A percentile compares a stretch with the other conserved stretches of the same genome.
These are phyloP conservation scores for Rynchops niger DNA, from an alignment of 2,113 vertebrate species.

Conservation along the genomic window DNA sequence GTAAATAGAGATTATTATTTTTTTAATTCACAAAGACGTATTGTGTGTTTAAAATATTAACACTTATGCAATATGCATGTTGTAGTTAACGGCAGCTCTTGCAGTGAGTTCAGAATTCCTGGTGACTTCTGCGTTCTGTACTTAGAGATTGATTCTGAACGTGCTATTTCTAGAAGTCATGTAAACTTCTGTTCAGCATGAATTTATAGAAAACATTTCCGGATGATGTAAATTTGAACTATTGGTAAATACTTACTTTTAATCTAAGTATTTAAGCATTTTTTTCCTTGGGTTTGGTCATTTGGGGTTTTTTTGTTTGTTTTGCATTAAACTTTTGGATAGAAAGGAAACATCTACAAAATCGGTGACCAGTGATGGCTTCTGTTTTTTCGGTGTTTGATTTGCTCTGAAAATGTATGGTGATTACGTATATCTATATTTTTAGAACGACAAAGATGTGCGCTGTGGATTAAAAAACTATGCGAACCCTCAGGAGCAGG, in stretches of 20 bases:
- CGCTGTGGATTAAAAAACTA: conserved; percentile 92
- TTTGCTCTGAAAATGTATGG: not conserved
- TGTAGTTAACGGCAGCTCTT: not conserved
- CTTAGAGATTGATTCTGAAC: not conserved
- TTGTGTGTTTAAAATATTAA: conserved; percentile 17
- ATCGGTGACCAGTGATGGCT: not conserved
- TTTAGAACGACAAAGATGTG: conserved; percentile 87
- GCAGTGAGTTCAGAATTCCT: not conserved
- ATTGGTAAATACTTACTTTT: not conserved
- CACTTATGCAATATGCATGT: not conserved
- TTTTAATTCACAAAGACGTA: not conserved
- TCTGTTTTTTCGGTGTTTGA: not conserved
- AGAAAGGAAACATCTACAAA: not conserved
- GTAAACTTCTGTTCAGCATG: not conserved
- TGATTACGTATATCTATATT: not conserved
- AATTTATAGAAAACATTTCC: not conserved
- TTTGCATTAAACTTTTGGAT: not conserved
- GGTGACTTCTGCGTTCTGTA: not conserved
- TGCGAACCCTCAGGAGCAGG: conserved; percentile 83
- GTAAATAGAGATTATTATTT: not conserved
- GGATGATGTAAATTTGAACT: not conserved
- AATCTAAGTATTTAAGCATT: not conserved
- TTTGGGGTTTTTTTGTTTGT: not conserved
- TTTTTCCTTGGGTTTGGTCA: accelerated
- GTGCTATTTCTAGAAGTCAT: not conserved